phyloP scores from a whole-genome alignment of 2,797 vertebrate species.

The Semotilus atromaculatus region DNA sequence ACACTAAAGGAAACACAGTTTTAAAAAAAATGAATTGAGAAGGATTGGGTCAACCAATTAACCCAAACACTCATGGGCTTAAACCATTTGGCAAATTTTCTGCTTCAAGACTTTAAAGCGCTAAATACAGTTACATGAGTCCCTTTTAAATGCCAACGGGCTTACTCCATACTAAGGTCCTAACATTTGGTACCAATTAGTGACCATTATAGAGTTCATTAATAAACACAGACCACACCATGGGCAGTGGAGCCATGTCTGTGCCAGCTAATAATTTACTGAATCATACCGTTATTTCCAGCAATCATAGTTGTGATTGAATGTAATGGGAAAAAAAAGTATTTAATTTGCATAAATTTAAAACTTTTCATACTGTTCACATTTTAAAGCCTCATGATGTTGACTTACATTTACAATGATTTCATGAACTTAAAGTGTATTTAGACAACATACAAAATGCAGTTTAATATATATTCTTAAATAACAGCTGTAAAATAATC shows the following conservation, averaged over 20 bases:
- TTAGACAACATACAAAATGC: neutral
- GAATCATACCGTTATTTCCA: neutral
- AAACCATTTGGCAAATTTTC: constrained; percentile 68
- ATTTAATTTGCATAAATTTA: neutral
- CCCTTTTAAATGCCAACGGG: neutral
- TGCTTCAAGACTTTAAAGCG: constrained; percentile 75
- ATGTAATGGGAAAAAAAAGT: neutral
- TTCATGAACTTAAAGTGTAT: neutral
- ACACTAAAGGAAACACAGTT: constrained; percentile 66
- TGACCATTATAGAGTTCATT: constrained; percentile 22
- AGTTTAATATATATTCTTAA: neutral
- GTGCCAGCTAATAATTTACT: neutral
- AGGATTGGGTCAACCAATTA: constrained; percentile 84
- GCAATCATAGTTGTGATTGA: neutral
- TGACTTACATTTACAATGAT: neutral
- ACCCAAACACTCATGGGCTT: constrained; percentile 78
- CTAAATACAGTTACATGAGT: constrained; percentile 56
- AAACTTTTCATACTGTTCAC: neutral
- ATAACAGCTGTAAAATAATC: neutral
- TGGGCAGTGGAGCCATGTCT: neutral
- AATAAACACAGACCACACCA: neutral
- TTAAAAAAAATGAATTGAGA: constrained; percentile 83
- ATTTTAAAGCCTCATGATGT: neutral
- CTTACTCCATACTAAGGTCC: neutral
- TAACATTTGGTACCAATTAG: constrained; percentile 5